Percentiles rank a stretch among this genome's conserved stretches.
phyloP scores from a whole-genome alignment of 2,888 invertebrate species.

The Agrotis segetum region DNA sequence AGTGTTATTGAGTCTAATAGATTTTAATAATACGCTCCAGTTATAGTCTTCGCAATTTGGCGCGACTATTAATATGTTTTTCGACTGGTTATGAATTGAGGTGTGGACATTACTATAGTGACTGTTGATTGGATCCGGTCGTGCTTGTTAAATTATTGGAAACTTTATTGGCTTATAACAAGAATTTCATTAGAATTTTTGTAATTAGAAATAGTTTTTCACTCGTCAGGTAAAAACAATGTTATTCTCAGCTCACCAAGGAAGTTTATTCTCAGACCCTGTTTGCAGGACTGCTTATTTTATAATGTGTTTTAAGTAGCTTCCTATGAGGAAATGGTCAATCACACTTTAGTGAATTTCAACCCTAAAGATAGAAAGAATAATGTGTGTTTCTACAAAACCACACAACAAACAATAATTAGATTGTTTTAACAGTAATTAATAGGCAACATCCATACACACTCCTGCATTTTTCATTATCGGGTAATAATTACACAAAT shows the following conservation, averaged over 20 bases:
- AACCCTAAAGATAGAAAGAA: too few relatives aligned
- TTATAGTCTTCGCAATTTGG: conserved; percentile 29
- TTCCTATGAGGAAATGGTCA: too few relatives aligned
- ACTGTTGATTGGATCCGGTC: conserved; percentile 6
- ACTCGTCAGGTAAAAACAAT: too few relatives aligned
- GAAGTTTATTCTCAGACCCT: too few relatives aligned
- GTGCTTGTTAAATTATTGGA: conserved; percentile 11
- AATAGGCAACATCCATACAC: too few relatives aligned
- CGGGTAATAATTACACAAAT: not conserved
- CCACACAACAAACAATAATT: too few relatives aligned
- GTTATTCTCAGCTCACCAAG: too few relatives aligned
- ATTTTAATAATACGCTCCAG: conserved; percentile 41
- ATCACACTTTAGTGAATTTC: too few relatives aligned
- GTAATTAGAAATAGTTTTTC: too few relatives aligned
- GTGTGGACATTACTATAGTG: conserved; percentile 40
- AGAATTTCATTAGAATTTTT: not conserved
- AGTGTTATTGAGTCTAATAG: conserved; percentile 59
- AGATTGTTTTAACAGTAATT: too few relatives aligned
- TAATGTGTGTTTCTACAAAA: too few relatives aligned
- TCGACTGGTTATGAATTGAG: conserved; percentile 17
- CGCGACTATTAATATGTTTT: conserved; percentile 30
- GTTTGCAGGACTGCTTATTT: not conserved
- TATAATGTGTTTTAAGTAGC: not conserved
- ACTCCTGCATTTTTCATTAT: not conserved
- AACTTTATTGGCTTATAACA: conserved; percentile 17